A percentile compares a stretch with the other conserved stretches of the same genome.
Conservation (phyloP, 2,113 vertebrate genomes). For the Lepidothrix coronata region DNA sequence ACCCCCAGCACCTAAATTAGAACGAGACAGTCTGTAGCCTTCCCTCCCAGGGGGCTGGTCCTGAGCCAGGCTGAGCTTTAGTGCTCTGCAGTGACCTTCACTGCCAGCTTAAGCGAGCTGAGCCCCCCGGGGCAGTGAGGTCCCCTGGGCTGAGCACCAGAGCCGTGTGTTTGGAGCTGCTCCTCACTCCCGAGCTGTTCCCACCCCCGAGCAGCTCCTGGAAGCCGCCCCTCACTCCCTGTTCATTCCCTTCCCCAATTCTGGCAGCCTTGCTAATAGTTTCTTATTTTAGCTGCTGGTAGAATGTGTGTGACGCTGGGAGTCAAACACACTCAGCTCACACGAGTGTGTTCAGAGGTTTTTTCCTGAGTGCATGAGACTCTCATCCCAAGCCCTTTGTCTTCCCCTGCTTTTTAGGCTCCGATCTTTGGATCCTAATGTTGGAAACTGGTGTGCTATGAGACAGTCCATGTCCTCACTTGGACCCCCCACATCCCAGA, state of each 20-base stretch:
- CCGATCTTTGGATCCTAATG: not conserved
- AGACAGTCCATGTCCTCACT: fast-evolving
- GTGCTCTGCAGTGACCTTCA: not conserved
- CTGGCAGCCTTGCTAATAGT: not conserved
- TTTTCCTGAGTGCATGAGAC: not conserved
- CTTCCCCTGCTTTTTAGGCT: not conserved
- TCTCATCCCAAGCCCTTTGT: not conserved
- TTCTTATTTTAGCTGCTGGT: conserved; percentile 12
- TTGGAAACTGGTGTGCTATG: not conserved
- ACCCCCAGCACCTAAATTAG: not conserved
- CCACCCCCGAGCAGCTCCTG: not conserved
- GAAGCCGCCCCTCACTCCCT: not conserved
- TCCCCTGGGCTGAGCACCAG: fast-evolving
- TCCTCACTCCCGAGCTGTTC: not conserved
- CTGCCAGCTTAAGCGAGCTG: not conserved
- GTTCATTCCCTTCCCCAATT: not conserved
- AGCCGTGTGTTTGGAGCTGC: not conserved
- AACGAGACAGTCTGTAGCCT: not conserved
- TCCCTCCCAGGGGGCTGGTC: not conserved
- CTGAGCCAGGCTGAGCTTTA: not conserved
- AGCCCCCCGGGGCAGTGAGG: not conserved
- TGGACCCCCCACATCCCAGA: not conserved
- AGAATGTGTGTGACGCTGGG: not conserved
- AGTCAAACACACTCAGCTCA: not conserved
- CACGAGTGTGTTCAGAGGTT: not conserved